Evolutionary conservation across 2,113 vertebrate genomes (phyloP).

Genomic region (Thermophis baileyi): DNA sequence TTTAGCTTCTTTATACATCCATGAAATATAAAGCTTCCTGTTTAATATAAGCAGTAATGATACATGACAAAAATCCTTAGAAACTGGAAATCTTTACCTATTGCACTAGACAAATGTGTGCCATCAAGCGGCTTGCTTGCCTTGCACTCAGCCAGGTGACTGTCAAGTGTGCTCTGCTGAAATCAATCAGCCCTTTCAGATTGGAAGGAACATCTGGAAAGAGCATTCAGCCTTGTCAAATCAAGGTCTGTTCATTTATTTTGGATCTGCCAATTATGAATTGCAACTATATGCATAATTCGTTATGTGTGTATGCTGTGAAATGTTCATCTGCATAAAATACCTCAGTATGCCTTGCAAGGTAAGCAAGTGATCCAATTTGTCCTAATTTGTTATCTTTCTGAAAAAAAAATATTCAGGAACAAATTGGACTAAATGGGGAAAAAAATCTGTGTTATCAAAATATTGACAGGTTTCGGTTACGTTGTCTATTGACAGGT

Average conservation of each 20-base stretch:
- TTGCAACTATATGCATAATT: neutral
- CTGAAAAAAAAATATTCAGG: neutral
- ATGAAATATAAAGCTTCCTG: conserved; percentile 25
- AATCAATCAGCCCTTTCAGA: conserved; percentile 16
- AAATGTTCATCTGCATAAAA: neutral
- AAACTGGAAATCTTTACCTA: conserved; percentile 43
- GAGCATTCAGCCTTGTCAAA: neutral
- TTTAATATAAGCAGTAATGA: conserved; percentile 61
- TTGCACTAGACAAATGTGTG: conserved; percentile 64
- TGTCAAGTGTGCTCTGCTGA: conserved; percentile 24
- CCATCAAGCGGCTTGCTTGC: conserved; percentile 29
- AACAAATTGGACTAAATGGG: neutral
- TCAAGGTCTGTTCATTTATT: neutral
- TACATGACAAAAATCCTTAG: conserved; percentile 65
- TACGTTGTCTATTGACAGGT: neutral
- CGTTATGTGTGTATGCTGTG: neutral
- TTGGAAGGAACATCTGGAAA: conserved; percentile 26
- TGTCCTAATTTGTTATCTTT: neutral
- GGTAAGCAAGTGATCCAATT: neutral
- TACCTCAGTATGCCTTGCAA: neutral
- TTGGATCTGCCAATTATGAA: neutral
- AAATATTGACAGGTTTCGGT: neutral
- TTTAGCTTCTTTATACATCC: neutral
- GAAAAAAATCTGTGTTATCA: neutral
- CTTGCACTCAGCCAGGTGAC: neutral